A percentile compares a stretch with the other conserved stretches of the same genome.
Conservation (phyloP, 2,113 vertebrate genomes). For the Perognathus longimembris region DNA sequence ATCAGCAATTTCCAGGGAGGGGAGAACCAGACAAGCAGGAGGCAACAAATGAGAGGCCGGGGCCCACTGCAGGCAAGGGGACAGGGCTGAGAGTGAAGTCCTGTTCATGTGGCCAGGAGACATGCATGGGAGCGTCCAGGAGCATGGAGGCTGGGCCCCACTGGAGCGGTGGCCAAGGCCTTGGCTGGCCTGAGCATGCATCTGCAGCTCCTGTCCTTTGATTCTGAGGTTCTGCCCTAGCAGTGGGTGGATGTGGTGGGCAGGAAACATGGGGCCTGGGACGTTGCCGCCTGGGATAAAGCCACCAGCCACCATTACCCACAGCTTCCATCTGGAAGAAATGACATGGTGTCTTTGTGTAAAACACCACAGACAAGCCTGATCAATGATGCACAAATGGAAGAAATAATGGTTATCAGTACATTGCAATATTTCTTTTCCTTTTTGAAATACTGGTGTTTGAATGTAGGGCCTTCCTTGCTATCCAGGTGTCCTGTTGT, state of each 20-base stretch:
- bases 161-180: background rate
- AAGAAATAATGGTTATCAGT: background rate
- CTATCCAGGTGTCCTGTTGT: too few species aligned
- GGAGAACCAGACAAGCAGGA: accelerated
- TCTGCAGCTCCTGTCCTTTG: background rate
- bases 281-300: too few species aligned
- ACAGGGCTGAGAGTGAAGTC: background rate
- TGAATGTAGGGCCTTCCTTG: too few species aligned
- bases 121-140: accelerated
- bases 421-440: background rate
- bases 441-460: too few species aligned
- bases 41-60: background rate
- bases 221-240: background rate
- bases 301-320: background rate
- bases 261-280: too few species aligned
- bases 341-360: background rate
- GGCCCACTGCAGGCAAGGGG: background rate
- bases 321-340: too few species aligned
- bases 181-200: too few species aligned
- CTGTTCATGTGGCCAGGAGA: background rate
- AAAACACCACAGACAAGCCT: background rate
- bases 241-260: background rate
- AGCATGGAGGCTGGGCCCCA: too few species aligned
- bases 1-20: background rate
- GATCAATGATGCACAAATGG: too few species aligned